Conservation (phyloP, 1,140 invertebrate species). For the Drosophila virilis region DNA sequence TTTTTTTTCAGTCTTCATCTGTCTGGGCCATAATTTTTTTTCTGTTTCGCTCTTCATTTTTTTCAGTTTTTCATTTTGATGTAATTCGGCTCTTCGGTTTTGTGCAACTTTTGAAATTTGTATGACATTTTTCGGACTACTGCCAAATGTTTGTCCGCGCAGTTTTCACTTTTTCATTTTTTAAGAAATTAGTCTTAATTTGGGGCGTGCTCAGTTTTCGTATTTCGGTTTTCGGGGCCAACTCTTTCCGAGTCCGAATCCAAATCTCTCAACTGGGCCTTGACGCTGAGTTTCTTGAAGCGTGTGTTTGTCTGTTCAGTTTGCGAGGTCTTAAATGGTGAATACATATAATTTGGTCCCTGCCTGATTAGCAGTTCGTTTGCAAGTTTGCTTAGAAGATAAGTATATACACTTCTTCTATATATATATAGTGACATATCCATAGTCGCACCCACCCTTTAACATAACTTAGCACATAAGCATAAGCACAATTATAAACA, state of each 20-base stretch:
- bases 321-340: slow-evolving; percentile 23
- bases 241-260: slow-evolving; percentile 37
- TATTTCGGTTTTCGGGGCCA: slow-evolving; percentile 52
- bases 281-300: slow-evolving; percentile 48
- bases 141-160: slow-evolving; percentile 68
- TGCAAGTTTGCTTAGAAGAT: slow-evolving; percentile 53
- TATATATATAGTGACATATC: not conserved
- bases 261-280: slow-evolving; percentile 70
- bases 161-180: slow-evolving; percentile 69
- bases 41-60: slow-evolving; percentile 26
- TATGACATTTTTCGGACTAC: slow-evolving; percentile 31
- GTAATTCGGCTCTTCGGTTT: slow-evolving; percentile 55
- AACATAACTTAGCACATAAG: no score
- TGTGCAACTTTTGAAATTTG: slow-evolving; percentile 43
- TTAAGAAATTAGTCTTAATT: slow-evolving; percentile 78
- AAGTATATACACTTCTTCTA: not conserved
- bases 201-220: slow-evolving; percentile 48
- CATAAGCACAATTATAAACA: no score
- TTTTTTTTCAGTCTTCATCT: slow-evolving; percentile 60
- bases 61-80: slow-evolving; percentile 51
- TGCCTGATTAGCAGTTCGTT: slow-evolving; percentile 69
- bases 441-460: no score
- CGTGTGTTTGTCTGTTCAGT: slow-evolving; percentile 47
- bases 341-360: slow-evolving; percentile 10
- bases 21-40: slow-evolving; percentile 33